Evolutionary conservation across 2,113 vertebrate species (phyloP).

Genomic region (Myrmophylax atrothorax): DNA sequence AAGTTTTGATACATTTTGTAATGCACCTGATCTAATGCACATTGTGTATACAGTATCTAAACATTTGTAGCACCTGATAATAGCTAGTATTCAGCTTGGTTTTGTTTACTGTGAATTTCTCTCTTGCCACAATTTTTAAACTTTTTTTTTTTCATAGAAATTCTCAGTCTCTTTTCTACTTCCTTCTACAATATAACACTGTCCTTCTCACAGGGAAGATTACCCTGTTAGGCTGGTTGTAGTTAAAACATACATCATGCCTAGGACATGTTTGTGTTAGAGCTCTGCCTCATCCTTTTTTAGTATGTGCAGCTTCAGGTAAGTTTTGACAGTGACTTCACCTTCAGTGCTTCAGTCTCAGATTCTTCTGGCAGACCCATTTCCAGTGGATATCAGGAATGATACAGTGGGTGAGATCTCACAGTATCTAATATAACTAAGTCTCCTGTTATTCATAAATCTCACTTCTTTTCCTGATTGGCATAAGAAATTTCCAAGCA

Average conservation of each 20-base stretch:
- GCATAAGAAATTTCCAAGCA: not conserved
- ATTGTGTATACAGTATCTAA: not conserved
- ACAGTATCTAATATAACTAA: not conserved
- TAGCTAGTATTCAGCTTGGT: not conserved
- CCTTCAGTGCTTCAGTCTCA: not conserved
- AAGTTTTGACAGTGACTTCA: not conserved
- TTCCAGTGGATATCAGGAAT: not conserved
- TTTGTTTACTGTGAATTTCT: not conserved
- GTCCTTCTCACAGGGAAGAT: not conserved
- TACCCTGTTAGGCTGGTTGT: not conserved
- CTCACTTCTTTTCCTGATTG: not conserved
- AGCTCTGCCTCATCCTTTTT: not conserved
- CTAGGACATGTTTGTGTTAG: not conserved
- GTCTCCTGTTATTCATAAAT: not conserved
- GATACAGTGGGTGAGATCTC: not conserved
- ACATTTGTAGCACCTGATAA: not conserved
- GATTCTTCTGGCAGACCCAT: not conserved
- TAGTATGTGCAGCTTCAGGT: not conserved
- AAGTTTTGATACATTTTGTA: not conserved
- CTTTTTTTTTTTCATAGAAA: not conserved
- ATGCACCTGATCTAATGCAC: not conserved
- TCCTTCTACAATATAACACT: not conserved
- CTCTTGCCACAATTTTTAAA: not conserved
- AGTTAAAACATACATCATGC: not conserved
- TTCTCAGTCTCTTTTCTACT: not conserved